These are phyloP conservation scores for Bombylius discolor DNA, from an alignment of 2,888 invertebrate species.

Conservation along the genomic window DNA sequence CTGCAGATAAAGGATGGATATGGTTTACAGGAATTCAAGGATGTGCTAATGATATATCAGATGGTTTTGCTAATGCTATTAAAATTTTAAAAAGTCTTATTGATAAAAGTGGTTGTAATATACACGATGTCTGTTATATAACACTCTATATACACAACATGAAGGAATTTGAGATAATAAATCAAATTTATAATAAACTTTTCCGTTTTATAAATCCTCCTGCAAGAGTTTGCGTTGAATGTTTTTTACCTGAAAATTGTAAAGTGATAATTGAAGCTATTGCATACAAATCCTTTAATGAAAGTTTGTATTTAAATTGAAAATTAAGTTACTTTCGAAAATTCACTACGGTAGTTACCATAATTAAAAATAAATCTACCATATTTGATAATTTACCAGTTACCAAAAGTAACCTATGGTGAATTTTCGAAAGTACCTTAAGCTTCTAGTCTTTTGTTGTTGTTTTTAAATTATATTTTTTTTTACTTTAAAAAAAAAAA, in stretches of 20 bases:
- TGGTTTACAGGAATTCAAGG: slow-evolving; percentile 74
- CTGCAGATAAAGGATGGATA: slow-evolving; percentile 67
- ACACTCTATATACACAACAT: slow-evolving; percentile 76
- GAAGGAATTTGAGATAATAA: slow-evolving; percentile 62
- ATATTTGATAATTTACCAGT: too few relatives aligned
- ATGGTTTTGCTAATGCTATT: slow-evolving; percentile 58
- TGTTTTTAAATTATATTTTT: not conserved
- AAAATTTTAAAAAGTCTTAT: slow-evolving; percentile 50
- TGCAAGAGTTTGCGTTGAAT: slow-evolving; percentile 72
- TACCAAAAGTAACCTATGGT: too few relatives aligned
- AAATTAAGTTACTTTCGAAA: too few relatives aligned
- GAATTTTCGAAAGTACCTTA: too few relatives aligned
- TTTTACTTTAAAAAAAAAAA: slow-evolving; percentile 1
- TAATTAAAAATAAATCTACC: not conserved
- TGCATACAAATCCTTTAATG: slow-evolving; percentile 37
- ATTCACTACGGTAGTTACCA: slow-evolving; percentile 3
- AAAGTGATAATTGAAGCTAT: slow-evolving; percentile 69
- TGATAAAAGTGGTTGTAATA: slow-evolving; percentile 30
- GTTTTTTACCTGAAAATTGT: slow-evolving; percentile 54
- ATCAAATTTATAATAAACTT: slow-evolving; percentile 59
- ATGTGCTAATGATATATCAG: slow-evolving; percentile 46
- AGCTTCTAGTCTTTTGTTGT: too few relatives aligned
- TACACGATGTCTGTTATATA: slow-evolving; percentile 64
- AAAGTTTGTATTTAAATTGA: not conserved
- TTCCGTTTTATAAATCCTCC: slow-evolving; percentile 72